Percentiles rank a stretch among this genome's conserved stretches.
phyloP scores from a whole-genome alignment of 1,140 invertebrate genomes.

The Thaumatotibia leucotreta region DNA sequence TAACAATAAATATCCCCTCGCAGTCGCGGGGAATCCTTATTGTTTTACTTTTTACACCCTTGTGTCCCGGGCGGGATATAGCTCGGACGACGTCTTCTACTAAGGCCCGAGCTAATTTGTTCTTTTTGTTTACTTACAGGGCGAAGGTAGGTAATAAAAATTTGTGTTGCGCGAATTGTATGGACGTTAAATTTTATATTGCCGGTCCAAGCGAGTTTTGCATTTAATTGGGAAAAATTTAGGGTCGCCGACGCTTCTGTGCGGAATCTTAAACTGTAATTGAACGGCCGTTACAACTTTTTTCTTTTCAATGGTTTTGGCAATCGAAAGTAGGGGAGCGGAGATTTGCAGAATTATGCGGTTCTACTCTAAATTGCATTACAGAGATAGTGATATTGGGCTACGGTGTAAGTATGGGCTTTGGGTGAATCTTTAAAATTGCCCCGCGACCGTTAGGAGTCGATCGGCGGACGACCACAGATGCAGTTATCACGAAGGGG shows the following conservation, averaged over 20 bases:
- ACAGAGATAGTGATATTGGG: constrained; percentile 5
- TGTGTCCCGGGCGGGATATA: constrained; percentile 63
- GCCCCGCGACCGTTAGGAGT: constrained; percentile 36
- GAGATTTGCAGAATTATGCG: constrained; percentile 23
- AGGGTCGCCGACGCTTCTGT: constrained; percentile 69
- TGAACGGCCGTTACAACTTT: constrained; percentile 70
- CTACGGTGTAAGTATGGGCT: not conserved
- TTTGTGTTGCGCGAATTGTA: constrained; percentile 75
- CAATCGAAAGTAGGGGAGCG: constrained; percentile 37
- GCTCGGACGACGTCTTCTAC: constrained; percentile 50
- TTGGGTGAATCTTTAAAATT: constrained; percentile 26
- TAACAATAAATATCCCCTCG: constrained; percentile 77
- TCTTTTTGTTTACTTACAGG: constrained; percentile 72
- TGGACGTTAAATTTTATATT: constrained; percentile 74
- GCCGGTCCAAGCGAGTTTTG: constrained; percentile 60
- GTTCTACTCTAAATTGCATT: constrained; percentile 6
- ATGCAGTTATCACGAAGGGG: constrained; percentile 57
- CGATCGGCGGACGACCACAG: constrained; percentile 36
- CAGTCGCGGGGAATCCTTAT: constrained; percentile 71
- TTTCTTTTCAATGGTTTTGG: constrained; percentile 62
- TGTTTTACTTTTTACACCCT: constrained; percentile 77
- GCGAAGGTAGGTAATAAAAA: constrained; percentile 72
- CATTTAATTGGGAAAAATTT: constrained; percentile 76
- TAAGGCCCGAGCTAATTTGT: constrained; percentile 63
- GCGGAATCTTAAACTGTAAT: constrained; percentile 71